Evolutionary conservation across 1,140 invertebrate species (phyloP), one percentile per base, ranked within the genome.

Genomic region (Oryctes rhinoceros): DNA sequence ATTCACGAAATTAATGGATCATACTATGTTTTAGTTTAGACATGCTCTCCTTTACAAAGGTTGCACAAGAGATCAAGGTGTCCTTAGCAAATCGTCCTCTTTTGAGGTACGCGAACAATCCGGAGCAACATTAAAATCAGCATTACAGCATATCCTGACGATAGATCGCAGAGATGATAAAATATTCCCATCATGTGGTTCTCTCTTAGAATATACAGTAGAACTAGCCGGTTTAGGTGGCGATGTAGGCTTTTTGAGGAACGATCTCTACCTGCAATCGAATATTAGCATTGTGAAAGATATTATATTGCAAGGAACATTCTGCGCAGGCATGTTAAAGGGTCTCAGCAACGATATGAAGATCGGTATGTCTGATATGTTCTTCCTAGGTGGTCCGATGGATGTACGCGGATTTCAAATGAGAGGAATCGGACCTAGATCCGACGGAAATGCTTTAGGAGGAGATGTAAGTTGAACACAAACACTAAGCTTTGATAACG

Each of bases 151-250:
- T 87, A 93, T 94, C 67, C 90, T 94, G 80, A 90, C 91, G 0
- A 90, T 94, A 67, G 96, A 98, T 87, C 92, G 91, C 80, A 90
- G 96, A 81, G 94, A 98, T 88, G 92, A 94, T 81, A 83, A 88
- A 24, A 92, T 97, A 82, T 94, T 97, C 86, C 96, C 96, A 0
- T 91, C 90, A 35, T 86, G 84, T 80, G 96, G 96, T 18, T 88
- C 90, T 20, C 89, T 94, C 76, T 87, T 96, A 20, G 92, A 93
- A 86, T 89, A 93, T 77, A 91, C 89, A 7, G 91, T 94, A 82
- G 96, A 98, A 90, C 88, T 95, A 85, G 95, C 96, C 71, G 96
- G 97, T 0, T 87, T 97, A 0, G 96, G 96, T 24, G 97, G 97
- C 4, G 93, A 96, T 87, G 92, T 96, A 47, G 93, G 94, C 20